phyloP scores from a whole-genome alignment of 2,888 invertebrate species.

The Drosophila pseudotalamancana region DNA sequence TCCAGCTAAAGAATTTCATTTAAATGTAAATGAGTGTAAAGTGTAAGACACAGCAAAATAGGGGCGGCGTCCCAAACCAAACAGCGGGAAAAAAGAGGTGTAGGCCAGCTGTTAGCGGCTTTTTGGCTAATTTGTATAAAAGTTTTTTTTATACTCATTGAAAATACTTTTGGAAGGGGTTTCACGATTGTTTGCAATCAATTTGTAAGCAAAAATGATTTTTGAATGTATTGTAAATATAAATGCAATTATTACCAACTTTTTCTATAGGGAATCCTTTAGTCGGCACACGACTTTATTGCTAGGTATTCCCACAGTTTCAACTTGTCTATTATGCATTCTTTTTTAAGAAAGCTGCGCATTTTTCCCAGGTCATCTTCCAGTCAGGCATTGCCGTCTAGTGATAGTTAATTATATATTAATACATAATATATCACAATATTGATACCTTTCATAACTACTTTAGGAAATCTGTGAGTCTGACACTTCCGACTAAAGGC shows the following conservation, averaged over 20 bases:
- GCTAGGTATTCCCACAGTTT: too few relatives aligned
- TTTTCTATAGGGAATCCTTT: too few relatives aligned
- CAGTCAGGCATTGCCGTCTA: too few relatives aligned
- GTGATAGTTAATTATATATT: too few relatives aligned
- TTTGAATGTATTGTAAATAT: too few relatives aligned
- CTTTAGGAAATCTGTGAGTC: neutral
- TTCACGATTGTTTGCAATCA: too few relatives aligned
- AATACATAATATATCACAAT: neutral
- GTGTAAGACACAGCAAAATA: slow-evolving; percentile 4
- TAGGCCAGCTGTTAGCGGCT: neutral
- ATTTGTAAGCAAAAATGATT: too few relatives aligned
- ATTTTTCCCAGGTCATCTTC: too few relatives aligned
- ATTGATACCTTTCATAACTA: neutral
- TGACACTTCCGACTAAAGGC: neutral
- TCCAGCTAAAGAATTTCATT: slow-evolving; percentile 62
- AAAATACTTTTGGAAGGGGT: neutral
- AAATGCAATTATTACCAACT: too few relatives aligned
- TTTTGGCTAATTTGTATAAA: slow-evolving; percentile 26
- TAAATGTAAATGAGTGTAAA: slow-evolving; percentile 61
- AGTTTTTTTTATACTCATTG: neutral
- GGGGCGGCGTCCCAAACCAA: neutral
- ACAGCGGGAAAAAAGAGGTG: neutral
- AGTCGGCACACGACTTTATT: too few relatives aligned
- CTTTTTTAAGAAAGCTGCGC: too few relatives aligned
- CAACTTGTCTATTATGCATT: too few relatives aligned